Percentiles rank a stretch among this genome's conserved stretches.
Conservation (phyloP, 2,113 vertebrate species). For the Melanostigma gelatinosum region DNA sequence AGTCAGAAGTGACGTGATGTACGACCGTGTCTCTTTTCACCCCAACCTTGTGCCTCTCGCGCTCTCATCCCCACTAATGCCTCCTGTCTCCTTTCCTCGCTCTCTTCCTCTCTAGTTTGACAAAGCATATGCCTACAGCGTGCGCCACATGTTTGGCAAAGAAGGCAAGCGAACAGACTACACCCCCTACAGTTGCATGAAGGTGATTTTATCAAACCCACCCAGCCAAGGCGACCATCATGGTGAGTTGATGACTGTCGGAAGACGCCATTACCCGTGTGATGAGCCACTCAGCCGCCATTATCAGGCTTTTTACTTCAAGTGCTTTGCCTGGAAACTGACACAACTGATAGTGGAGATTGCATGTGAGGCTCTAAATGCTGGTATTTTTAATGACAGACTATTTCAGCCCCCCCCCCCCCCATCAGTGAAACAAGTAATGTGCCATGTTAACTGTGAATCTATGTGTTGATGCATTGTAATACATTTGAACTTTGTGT, state of each 20-base stretch:
- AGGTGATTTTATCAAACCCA: conserved; percentile 96
- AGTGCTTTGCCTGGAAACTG: not conserved
- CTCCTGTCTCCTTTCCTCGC: conserved; percentile 7
- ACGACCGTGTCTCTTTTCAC: conserved; percentile 76
- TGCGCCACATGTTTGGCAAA: conserved; percentile 96
- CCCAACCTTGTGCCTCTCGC: conserved; percentile 70
- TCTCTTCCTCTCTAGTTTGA: conserved; percentile 89
- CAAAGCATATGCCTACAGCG: conserved; percentile 95
- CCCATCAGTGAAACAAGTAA: not conserved
- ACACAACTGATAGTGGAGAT: not conserved
- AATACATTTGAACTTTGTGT: not conserved
- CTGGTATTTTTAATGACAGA: not conserved
- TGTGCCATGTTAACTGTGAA: not conserved
- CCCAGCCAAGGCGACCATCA: conserved; percentile 97
- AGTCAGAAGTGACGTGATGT: conserved; percentile 68
- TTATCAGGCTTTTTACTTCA: conserved; percentile 3
- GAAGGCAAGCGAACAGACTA: conserved; percentile 97
- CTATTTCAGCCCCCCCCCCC: not conserved
- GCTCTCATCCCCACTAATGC: conserved; percentile 66
- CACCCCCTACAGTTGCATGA: conserved; percentile 98
- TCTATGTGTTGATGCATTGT: not conserved
- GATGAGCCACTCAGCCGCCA: conserved; percentile 5
- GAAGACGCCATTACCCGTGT: conserved; percentile 44
- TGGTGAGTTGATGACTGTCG: conserved; percentile 84
- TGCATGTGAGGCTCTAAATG: not conserved